Evolutionary conservation across 2,113 vertebrate genomes (phyloP).

Genomic region (Sceloporus tristichus): DNA sequence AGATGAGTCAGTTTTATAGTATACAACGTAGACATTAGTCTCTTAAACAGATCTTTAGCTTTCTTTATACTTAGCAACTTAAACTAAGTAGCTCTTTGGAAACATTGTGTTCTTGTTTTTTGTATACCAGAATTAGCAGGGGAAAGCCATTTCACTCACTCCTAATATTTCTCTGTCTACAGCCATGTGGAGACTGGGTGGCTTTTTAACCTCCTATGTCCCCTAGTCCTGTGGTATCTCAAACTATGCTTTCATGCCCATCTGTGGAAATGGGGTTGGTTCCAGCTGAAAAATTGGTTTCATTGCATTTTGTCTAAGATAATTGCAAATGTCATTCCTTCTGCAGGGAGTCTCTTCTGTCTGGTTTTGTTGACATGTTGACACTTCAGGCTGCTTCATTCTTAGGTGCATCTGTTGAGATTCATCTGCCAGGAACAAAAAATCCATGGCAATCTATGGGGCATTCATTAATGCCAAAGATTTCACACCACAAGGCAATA

Average conservation of each 20-base stretch:
- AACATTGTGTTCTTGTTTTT: not conserved
- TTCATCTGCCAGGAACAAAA: not conserved
- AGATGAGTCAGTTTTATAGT: too few species aligned
- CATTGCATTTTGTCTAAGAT: not conserved
- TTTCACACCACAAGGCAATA: not conserved
- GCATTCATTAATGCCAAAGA: not conserved
- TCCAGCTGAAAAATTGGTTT: not conserved
- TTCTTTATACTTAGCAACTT: too few species aligned
- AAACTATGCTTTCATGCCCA: constrained; percentile 15
- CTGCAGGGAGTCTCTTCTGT: not conserved
- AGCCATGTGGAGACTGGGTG: too few species aligned
- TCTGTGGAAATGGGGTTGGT: not conserved
- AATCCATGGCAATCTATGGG: not conserved
- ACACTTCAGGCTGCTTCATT: not conserved
- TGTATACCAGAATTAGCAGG: not conserved
- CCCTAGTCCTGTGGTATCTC: not conserved
- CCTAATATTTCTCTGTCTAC: not conserved
- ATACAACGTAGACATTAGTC: too few species aligned
- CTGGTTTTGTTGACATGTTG: rapidly evolving
- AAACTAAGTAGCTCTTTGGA: too few species aligned
- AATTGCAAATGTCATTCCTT: not conserved
- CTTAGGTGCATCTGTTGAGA: not conserved
- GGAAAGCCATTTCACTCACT: not conserved
- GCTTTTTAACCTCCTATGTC: constrained; percentile 24
- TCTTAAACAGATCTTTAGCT: too few species aligned